Evolutionary conservation across 2,888 invertebrate genomes (phyloP).

Genomic region (Heteromyza rotundicornis): DNA sequence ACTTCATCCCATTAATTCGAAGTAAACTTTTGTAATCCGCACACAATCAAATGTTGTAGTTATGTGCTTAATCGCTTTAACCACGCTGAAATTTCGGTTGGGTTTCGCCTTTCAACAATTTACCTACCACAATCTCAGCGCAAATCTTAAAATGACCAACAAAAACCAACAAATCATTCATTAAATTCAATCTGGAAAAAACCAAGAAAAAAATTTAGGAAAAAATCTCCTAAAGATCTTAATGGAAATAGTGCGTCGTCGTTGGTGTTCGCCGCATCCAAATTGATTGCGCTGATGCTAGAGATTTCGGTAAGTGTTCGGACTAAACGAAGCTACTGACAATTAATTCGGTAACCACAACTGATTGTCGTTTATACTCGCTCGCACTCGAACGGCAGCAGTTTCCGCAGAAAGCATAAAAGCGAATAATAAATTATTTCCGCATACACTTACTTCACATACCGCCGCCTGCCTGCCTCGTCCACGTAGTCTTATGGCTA

Average conservation of each 20-base stretch:
- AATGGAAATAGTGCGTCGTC: background rate
- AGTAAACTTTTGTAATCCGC: too few species aligned
- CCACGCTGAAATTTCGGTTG: too few species aligned
- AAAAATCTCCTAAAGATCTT: background rate
- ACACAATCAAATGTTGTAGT: too few species aligned
- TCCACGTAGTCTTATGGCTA: background rate
- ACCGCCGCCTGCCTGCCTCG: constrained; percentile 8
- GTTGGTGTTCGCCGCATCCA: background rate
- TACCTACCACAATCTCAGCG: background rate
- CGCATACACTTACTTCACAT: constrained; percentile 33
- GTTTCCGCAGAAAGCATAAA: constrained; percentile 27
- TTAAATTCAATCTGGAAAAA: background rate
- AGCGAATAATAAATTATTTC: constrained; percentile 45
- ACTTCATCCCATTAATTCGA: too few species aligned
- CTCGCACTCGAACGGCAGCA: background rate
- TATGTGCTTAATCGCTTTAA: too few species aligned
- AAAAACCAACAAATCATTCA: constrained; percentile 1
- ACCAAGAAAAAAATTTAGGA: background rate
- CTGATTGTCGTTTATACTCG: background rate
- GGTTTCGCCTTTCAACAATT: background rate
- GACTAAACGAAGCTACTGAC: too few species aligned
- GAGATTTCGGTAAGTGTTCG: too few species aligned
- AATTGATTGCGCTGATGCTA: background rate
- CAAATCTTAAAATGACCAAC: background rate
- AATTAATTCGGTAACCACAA: too few species aligned